Evolutionary conservation across 2,888 invertebrate species (phyloP).

Genomic region (Tanytarsus gracilentus): DNA sequence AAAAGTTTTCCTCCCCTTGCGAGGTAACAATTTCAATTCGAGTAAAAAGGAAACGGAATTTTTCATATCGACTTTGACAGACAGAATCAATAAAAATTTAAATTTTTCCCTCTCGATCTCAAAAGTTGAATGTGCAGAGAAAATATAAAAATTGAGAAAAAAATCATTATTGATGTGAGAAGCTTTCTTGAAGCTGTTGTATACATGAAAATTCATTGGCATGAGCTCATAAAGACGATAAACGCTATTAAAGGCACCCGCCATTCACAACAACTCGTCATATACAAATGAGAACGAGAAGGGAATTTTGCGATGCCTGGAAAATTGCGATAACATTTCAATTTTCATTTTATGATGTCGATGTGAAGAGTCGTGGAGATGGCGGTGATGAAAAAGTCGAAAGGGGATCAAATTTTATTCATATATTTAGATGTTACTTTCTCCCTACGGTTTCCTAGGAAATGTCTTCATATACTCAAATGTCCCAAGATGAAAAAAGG

Average conservation of each 20-base stretch:
- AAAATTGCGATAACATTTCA: slow-evolving; percentile 25
- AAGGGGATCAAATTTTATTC: not conserved
- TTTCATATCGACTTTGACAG: not conserved
- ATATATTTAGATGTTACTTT: too few relatives aligned
- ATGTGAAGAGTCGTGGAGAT: not conserved
- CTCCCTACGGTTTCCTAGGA: too few relatives aligned
- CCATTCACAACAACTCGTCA: not conserved
- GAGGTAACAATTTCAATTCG: too few relatives aligned
- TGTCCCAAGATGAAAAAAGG: not conserved
- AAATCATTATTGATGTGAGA: not conserved
- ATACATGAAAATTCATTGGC: not conserved
- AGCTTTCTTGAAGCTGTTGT: not conserved
- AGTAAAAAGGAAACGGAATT: not conserved
- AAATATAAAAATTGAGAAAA: too few relatives aligned
- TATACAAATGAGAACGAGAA: not conserved
- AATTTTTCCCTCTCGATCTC: not conserved
- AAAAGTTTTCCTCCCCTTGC: too few relatives aligned
- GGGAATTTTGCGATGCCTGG: slow-evolving; percentile 10
- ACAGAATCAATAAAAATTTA: slow-evolving; percentile 22
- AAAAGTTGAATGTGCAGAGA: too few relatives aligned
- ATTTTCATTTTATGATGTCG: slow-evolving; percentile 11
- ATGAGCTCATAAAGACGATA: slow-evolving; percentile 4
- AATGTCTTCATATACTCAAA: too few relatives aligned
- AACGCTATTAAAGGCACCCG: slow-evolving; percentile 11
- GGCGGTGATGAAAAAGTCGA: too few relatives aligned